phyloP scores from a whole-genome alignment of 2,888 invertebrate genomes.

The Platycheirus rosarum region DNA sequence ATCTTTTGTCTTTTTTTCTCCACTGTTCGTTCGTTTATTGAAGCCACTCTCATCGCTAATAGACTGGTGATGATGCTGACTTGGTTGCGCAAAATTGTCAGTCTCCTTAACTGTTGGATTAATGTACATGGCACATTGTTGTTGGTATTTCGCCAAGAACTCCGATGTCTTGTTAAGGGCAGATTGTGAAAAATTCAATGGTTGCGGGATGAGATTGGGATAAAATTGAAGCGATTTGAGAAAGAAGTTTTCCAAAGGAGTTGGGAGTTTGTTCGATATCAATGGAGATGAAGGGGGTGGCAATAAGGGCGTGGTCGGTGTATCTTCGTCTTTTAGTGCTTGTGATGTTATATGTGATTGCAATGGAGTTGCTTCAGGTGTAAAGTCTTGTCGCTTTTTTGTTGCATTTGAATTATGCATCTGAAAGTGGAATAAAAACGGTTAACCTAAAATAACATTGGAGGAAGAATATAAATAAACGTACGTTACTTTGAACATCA shows the following conservation, averaged over 20 bases:
- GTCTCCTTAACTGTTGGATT: constrained; percentile 68
- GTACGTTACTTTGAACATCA: constrained; percentile 89
- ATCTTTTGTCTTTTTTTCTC: constrained; percentile 78
- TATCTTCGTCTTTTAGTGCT: constrained; percentile 69
- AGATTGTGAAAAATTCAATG: constrained; percentile 82
- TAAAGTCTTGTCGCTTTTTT: constrained; percentile 75
- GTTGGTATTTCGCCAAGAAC: constrained; percentile 81
- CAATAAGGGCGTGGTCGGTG: constrained; percentile 52
- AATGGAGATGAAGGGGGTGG: constrained; percentile 56
- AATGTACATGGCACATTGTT: constrained; percentile 81
- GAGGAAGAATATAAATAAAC: too few relatives aligned
- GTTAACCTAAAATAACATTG: too few relatives aligned
- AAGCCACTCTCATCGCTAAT: constrained; percentile 75
- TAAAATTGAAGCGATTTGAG: constrained; percentile 82
- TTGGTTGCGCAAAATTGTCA: constrained; percentile 35
- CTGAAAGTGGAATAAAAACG: constrained; percentile 51
- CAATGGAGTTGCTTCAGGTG: constrained; percentile 48
- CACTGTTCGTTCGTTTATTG: constrained; percentile 77
- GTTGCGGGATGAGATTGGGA: constrained; percentile 81
- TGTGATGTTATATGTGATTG: constrained; percentile 41
- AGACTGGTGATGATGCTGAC: constrained; percentile 24
- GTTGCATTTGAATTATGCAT: constrained; percentile 78
- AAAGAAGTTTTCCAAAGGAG: constrained; percentile 82
- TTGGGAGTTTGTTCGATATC: constrained; percentile 78
- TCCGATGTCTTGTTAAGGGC: constrained; percentile 82